A percentile compares a stretch with the other conserved stretches of the same genome.
Conservation (phyloP, 2,888 invertebrate genomes). For the Lasioglossum leucozonium region DNA sequence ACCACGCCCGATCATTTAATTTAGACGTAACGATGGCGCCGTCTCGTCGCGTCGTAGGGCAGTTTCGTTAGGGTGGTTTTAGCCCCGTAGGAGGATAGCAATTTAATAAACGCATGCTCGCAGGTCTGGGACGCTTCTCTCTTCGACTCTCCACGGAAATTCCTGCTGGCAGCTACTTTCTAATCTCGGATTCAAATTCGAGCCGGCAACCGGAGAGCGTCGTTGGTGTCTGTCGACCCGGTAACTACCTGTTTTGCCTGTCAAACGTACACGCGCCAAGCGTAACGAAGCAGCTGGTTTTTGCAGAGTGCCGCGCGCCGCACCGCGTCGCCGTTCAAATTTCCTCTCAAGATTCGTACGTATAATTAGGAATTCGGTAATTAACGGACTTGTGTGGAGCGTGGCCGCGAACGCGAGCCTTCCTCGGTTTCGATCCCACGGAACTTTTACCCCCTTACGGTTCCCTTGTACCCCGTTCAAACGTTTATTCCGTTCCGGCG, state of each 20-base stretch:
- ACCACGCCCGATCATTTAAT: constrained; percentile 76
- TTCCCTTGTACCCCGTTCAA: not conserved
- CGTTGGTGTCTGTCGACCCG: constrained; percentile 1
- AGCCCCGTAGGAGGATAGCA: constrained; percentile 68
- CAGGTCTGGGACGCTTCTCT: not conserved
- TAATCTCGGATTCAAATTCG: constrained; percentile 64
- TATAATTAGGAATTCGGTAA: constrained; percentile 48
- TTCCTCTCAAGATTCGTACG: constrained; percentile 36
- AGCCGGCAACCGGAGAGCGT: constrained; percentile 39
- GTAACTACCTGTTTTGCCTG: constrained; percentile 53
- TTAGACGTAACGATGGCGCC: constrained; percentile 77
- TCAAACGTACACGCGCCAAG: not conserved
- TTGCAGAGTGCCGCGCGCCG: constrained; percentile 12
- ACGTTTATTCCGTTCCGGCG: not conserved
- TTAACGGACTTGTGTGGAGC: constrained; percentile 18
- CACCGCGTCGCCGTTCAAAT: constrained; percentile 1
- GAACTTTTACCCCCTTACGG: not conserved
- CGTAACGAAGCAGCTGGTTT: constrained; percentile 51
- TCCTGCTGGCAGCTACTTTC: constrained; percentile 54
- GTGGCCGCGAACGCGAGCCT: not conserved
- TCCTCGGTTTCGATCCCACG: not conserved
- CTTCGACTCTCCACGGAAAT: constrained; percentile 49
- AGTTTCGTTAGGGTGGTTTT: constrained; percentile 45
- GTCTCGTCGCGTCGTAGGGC: constrained; percentile 59
- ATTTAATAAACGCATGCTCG: constrained; percentile 79